These are phyloP conservation scores for Brachionus sp. DNA, from an alignment of 1,140 invertebrate genomes.

Conservation along the genomic window DNA sequence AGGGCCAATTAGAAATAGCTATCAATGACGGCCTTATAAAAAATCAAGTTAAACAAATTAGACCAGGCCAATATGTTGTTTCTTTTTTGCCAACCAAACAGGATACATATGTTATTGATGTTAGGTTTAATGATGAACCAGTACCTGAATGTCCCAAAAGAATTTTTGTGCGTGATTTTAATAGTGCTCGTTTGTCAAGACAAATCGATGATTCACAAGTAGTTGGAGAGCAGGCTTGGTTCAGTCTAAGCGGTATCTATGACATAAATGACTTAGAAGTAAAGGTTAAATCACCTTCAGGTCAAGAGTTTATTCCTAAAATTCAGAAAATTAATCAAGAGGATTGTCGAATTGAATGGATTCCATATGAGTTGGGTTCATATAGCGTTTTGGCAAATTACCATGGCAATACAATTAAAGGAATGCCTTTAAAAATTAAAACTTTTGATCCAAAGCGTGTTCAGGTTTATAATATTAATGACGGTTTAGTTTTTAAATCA, in stretches of 20 bases:
- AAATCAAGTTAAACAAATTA: slow-evolving; percentile 45
- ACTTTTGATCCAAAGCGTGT: slow-evolving; percentile 84
- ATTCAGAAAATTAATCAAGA: background rate
- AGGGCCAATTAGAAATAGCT: slow-evolving; percentile 54
- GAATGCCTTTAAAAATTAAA: slow-evolving; percentile 85
- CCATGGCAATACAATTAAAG: slow-evolving; percentile 80
- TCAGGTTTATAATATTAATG: slow-evolving; percentile 76
- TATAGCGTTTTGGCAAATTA: slow-evolving; percentile 85
- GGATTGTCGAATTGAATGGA: slow-evolving; percentile 79
- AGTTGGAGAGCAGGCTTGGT: slow-evolving; percentile 8
- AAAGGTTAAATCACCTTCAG: slow-evolving; percentile 27
- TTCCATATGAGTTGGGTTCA: slow-evolving; percentile 75
- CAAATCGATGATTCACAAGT: background rate
- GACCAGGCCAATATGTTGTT: slow-evolving; percentile 47
- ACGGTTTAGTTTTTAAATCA: slow-evolving; percentile 79
- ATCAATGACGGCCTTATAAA: slow-evolving; percentile 42
- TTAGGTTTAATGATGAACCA: slow-evolving; percentile 94
- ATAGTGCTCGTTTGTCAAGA: background rate
- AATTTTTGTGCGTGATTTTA: slow-evolving; percentile 24
- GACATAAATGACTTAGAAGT: background rate
- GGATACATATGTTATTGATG: slow-evolving; percentile 89
- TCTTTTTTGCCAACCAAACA: slow-evolving; percentile 88
- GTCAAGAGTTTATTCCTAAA: slow-evolving; percentile 15
- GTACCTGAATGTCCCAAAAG: slow-evolving; percentile 70
- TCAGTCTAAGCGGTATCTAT: background rate